A percentile compares a stretch with the other conserved stretches of the same genome.
Evolutionary conservation across 2,113 vertebrate species (phyloP).

Genomic region (Tetrax tetrax): DNA sequence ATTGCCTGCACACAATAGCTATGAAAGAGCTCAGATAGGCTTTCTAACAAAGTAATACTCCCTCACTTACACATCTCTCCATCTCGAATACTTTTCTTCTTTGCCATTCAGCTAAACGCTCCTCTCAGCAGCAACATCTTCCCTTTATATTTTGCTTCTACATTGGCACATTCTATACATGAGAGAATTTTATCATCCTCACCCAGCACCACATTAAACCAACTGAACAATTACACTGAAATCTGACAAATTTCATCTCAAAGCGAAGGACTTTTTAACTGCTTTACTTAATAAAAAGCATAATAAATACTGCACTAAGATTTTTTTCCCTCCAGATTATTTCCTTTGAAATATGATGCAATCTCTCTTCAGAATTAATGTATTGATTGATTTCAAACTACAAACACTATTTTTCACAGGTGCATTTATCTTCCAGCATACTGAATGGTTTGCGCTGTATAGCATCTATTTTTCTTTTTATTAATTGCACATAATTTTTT

Average conservation of each 20-base stretch:
- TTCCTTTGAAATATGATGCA: neutral
- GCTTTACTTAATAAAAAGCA: neutral
- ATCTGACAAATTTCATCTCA: neutral
- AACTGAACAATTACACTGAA: neutral
- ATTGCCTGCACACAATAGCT: neutral
- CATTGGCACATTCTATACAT: accelerated
- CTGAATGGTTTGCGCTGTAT: neutral
- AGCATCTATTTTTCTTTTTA: neutral
- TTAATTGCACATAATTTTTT: neutral
- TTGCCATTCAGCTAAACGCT: neutral
- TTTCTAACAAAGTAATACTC: neutral
- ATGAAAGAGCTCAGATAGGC: neutral
- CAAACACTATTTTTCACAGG: neutral
- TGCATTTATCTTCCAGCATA: neutral
- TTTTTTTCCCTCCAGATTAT: neutral
- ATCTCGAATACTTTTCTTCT: neutral
- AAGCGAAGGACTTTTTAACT: neutral
- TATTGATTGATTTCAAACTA: neutral
- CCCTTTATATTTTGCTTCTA: neutral
- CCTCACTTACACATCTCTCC: neutral
- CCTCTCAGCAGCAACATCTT: neutral
- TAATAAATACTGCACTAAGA: neutral
- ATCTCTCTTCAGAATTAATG: neutral
- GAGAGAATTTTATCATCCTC: neutral
- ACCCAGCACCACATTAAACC: neutral